Evolutionary conservation across 2,113 vertebrate species (phyloP).

Genomic region (Scophthalmus maximus): DNA sequence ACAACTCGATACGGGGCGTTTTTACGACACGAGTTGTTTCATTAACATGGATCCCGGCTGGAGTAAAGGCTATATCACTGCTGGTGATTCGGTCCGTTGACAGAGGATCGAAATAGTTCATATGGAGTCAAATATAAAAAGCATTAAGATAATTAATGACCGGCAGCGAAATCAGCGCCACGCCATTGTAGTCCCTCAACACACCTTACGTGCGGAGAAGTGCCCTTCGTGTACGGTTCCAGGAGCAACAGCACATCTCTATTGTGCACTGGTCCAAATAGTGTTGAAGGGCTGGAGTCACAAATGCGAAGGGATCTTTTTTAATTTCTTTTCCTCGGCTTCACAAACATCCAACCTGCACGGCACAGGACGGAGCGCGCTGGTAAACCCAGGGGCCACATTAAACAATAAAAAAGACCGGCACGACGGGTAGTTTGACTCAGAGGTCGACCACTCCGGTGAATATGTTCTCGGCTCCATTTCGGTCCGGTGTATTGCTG

Average conservation of each 20-base stretch:
- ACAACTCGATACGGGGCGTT: too few relatives aligned
- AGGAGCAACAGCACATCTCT: background rate
- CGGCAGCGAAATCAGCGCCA: background rate
- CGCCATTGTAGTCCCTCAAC: background rate
- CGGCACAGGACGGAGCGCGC: background rate
- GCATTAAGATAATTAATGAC: too few relatives aligned
- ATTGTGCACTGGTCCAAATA: background rate
- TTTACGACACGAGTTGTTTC: background rate
- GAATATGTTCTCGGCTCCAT: background rate
- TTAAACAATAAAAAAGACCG: slow-evolving; percentile 36
- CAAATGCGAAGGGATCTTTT: too few relatives aligned
- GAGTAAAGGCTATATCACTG: background rate
- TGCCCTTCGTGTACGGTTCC: background rate
- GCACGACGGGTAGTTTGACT: background rate
- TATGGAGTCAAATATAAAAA: too few relatives aligned
- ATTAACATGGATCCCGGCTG: background rate
- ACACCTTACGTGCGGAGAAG: background rate
- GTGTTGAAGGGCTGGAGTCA: background rate
- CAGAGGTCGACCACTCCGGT: background rate
- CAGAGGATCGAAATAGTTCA: too few relatives aligned
- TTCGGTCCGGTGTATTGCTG: background rate
- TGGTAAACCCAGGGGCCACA: slow-evolving; percentile 5
- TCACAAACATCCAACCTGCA: background rate
- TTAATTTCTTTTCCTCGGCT: slow-evolving; percentile 4
- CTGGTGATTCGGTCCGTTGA: background rate